phyloP scores from a whole-genome alignment of 2,888 invertebrate genomes.

The Ophioninae sp. region DNA sequence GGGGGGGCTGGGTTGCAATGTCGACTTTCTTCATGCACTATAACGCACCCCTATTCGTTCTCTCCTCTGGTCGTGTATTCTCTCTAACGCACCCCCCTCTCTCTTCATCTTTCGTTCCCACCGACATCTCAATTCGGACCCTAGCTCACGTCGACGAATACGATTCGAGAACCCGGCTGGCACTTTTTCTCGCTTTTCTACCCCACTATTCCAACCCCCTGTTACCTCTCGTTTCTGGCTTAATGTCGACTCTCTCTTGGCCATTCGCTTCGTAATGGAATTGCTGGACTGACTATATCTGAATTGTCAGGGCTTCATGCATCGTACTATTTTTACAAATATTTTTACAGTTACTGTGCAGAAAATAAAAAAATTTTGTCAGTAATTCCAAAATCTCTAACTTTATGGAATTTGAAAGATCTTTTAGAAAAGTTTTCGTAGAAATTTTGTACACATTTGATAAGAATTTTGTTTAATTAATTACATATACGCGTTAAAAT shows the following conservation, averaged over 20 bases:
- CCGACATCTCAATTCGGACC: conserved; percentile 61
- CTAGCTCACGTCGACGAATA: conserved; percentile 61
- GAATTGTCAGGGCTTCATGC: conserved; percentile 27
- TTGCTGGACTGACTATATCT: conserved; percentile 68
- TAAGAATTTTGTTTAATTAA: too few relatives aligned
- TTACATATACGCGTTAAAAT: too few relatives aligned
- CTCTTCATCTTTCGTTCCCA: conserved; percentile 44
- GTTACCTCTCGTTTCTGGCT: conserved; percentile 38
- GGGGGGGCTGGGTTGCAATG: conserved; percentile 37
- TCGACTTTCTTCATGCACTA: conserved; percentile 50
- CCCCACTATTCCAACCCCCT: conserved; percentile 27
- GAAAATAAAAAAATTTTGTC: too few relatives aligned
- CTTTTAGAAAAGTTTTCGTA: too few relatives aligned
- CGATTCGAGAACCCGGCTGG: conserved; percentile 61
- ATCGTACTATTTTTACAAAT: neutral
- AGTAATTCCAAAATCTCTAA: too few relatives aligned
- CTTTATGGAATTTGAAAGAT: too few relatives aligned
- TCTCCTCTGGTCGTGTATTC: conserved; percentile 27
- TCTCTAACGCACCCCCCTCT: neutral
- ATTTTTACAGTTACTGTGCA: too few relatives aligned
- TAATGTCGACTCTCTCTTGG: conserved; percentile 34
- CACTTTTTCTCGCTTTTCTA: conserved; percentile 34
- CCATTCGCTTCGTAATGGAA: conserved; percentile 76
- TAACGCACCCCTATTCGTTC: conserved; percentile 36
- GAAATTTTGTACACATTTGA: too few relatives aligned